Evolutionary conservation across 2,888 invertebrate genomes (phyloP).

Genomic region (Harpalus rufipes): DNA sequence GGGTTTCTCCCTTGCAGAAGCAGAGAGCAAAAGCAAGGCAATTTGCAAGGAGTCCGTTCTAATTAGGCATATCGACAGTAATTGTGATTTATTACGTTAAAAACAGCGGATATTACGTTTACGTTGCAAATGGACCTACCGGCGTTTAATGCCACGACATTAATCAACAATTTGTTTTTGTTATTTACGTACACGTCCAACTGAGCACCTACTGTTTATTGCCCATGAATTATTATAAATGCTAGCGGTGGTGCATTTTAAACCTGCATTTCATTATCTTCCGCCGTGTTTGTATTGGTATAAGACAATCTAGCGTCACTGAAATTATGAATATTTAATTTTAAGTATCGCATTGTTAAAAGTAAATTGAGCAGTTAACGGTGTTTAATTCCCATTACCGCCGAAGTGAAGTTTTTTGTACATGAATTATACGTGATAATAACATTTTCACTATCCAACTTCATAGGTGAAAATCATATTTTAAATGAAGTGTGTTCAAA

Average conservation of each 20-base stretch:
- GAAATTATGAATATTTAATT: slow-evolving; percentile 50
- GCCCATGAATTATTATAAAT: slow-evolving; percentile 59
- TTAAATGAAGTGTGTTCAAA: too few relatives aligned
- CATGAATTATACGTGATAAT: too few relatives aligned
- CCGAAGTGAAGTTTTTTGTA: neutral
- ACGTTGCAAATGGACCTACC: slow-evolving; percentile 63
- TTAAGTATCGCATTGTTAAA: neutral
- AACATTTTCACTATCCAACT: too few relatives aligned
- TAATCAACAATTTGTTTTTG: slow-evolving; percentile 63
- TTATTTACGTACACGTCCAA: slow-evolving; percentile 60
- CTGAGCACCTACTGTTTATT: slow-evolving; percentile 63
- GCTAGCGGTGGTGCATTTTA: slow-evolving; percentile 53
- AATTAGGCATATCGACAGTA: slow-evolving; percentile 65
- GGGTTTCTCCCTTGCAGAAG: neutral
- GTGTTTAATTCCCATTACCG: neutral
- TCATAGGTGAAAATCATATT: too few relatives aligned
- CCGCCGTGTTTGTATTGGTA: slow-evolving; percentile 6
- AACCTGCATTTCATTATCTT: slow-evolving; percentile 60
- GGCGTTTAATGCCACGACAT: slow-evolving; percentile 59
- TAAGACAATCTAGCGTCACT: neutral
- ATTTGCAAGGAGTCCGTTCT: slow-evolving; percentile 64
- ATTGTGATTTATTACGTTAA: slow-evolving; percentile 65
- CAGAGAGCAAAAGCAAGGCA: slow-evolving; percentile 36
- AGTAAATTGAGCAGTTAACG: neutral
- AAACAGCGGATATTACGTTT: slow-evolving; percentile 60